phyloP scores from a whole-genome alignment of 2,888 invertebrate genomes.

The Eledona agricola region DNA sequence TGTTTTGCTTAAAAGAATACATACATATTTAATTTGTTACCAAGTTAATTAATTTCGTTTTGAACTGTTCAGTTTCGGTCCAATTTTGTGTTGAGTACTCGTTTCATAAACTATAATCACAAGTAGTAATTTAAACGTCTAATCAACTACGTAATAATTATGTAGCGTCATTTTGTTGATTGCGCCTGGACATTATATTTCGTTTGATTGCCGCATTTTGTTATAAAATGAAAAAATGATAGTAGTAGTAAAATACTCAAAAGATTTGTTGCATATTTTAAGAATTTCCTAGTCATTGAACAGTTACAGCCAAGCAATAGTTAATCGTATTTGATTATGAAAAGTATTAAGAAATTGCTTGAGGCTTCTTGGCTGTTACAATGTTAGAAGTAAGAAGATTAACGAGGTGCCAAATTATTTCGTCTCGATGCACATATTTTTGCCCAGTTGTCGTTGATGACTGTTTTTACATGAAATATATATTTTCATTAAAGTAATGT shows the following conservation, averaged over 20 bases:
- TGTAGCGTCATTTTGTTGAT: no score
- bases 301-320: constrained; percentile 24
- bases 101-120: no score
- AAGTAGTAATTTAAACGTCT: no score
- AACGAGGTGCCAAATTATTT: constrained; percentile 21
- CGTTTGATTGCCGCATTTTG: not conserved
- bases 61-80: no score
- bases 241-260: constrained; percentile 14
- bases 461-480: constrained; percentile 20
- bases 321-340: constrained; percentile 4
- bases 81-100: no score
- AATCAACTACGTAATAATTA: no score
- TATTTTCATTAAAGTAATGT: constrained; percentile 27
- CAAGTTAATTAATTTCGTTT: no score
- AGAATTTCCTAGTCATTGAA: constrained; percentile 26
- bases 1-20: no score
- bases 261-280: constrained; percentile 8
- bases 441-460: constrained; percentile 7
- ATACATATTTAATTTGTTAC: no score
- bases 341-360: constrained; percentile 16
- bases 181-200: no score
- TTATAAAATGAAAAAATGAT: constrained; percentile 2
- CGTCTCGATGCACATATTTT: constrained; percentile 4
- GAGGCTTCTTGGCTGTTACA: constrained; percentile 19
- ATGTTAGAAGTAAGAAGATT: constrained; percentile 13